Evolutionary conservation across 2,797 vertebrate species (phyloP).

Genomic region (Aplochiton taeniatus): DNA sequence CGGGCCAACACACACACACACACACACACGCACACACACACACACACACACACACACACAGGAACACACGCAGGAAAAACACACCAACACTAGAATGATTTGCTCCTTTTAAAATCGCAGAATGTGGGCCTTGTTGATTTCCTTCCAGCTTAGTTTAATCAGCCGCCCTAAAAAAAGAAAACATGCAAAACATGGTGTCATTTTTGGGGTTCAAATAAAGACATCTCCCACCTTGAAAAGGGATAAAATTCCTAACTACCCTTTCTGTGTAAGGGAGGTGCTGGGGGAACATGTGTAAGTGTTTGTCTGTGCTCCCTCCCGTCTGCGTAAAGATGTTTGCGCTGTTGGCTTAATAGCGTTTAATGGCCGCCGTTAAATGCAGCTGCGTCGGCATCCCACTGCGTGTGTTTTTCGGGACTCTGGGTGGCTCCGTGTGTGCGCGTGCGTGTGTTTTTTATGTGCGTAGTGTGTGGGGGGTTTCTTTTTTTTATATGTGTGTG

Average conservation of each 20-base stretch:
- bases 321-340: constrained; percentile 70
- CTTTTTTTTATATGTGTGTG: constrained; percentile 10
- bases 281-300: constrained; percentile 71
- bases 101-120: too few species aligned
- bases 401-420: constrained; percentile 61
- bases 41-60: constrained; percentile 28
- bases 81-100: neutral
- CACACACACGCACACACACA: constrained; percentile 9
- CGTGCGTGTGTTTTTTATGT: constrained; percentile 19
- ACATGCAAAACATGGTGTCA: constrained; percentile 12
- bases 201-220: constrained; percentile 34
- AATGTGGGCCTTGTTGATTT: too few species aligned
- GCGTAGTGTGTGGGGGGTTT: neutral
- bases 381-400: constrained; percentile 70
- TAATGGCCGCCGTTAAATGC: constrained; percentile 76
- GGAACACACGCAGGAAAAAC: constrained; percentile 1
- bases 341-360: constrained; percentile 75
- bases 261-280: constrained; percentile 51
- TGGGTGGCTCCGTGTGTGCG: constrained; percentile 55
- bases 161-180: too few species aligned
- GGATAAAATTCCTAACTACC: constrained; percentile 52
- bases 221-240: constrained; percentile 11
- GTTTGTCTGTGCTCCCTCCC: constrained; percentile 71
- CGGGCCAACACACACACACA: constrained; percentile 44
- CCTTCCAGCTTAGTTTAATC: too few species aligned